Base-by-base conservation (phyloP, 2,888 invertebrate species). In the Oscheius sp. region DNA sequence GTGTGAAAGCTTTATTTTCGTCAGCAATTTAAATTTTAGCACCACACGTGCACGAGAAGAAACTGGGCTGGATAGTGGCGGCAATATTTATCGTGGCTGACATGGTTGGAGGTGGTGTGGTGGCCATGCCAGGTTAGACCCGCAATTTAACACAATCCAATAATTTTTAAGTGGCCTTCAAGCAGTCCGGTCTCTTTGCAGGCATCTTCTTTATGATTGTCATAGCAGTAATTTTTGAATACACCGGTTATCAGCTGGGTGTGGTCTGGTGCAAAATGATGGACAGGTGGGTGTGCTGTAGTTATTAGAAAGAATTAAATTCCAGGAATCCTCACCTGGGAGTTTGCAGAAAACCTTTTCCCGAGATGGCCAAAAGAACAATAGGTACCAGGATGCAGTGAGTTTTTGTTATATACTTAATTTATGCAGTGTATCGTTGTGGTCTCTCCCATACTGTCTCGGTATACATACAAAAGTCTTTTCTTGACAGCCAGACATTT, bases 51-150 rank as follows among this genome's bases (percentile, higher is more conserved):
- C 77, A 77, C 32, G 77, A 79, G 55, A 80, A 80, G 74, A 84
- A 84, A 72, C 78, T 85, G 32, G 81, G 82, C 59, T 85, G 85
- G 85, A 73, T 85, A 29, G 81, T 84, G 62, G 81, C 85, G 0
- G 83, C 85, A 7, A 79, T 85, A 29, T 84, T 84, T 75, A 83
- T 84, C 68, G 84, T 87, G n/a, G 88, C 88, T 58, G 88, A 88
- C 73, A 88, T 88, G 84, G 88, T 88, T 13, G 88, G 88, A 33
- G 88, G 88, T n/a, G 88, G 88, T 35, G 86, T 88, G n/a, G 88
- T 88, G 3, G 85, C 87, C 5, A 42, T 42, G 42, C 42, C 42
- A 42, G 53, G 29, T 53, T 53, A 9, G 53, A 4, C 11, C 29
- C 4, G 4, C 4, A 21, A 21, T 11, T 53, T 4, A 53, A 2